Conservation (phyloP, 1,140 invertebrate species). For the Zaprionus davidi region DNA sequence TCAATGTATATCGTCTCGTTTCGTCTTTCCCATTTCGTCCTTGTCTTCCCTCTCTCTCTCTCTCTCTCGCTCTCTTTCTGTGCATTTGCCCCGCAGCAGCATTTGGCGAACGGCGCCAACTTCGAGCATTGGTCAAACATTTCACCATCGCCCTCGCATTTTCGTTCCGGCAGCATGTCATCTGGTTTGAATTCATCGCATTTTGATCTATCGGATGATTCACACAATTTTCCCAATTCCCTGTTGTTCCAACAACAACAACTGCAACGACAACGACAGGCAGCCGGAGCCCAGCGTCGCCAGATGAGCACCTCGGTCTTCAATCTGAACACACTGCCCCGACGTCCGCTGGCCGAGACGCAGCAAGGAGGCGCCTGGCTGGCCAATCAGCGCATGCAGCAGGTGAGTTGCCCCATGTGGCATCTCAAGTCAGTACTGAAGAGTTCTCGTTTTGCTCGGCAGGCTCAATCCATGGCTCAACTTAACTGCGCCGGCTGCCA, state of each 20-base stretch:
- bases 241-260: slow-evolving; percentile 75
- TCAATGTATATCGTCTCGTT: slow-evolving; percentile 30
- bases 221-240: slow-evolving; percentile 81
- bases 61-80: slow-evolving; percentile 56
- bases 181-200: slow-evolving; percentile 83
- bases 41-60: slow-evolving; percentile 59
- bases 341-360: slow-evolving; percentile 62
- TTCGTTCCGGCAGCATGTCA: slow-evolving; percentile 85
- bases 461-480: slow-evolving; percentile 90
- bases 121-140: slow-evolving; percentile 84
- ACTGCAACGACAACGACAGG: slow-evolving; percentile 60
- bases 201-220: slow-evolving; percentile 79
- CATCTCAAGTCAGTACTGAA: no score
- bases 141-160: slow-evolving; percentile 83
- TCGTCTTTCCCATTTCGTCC: slow-evolving; percentile 28
- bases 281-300: slow-evolving; percentile 57
- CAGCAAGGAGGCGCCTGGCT: slow-evolving; percentile 54
- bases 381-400: slow-evolving; percentile 76
- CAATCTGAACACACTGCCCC: slow-evolving; percentile 84
- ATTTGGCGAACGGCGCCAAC: slow-evolving; percentile 66
- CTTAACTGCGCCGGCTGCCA: slow-evolving; percentile 85
- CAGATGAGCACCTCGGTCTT: slow-evolving; percentile 86
- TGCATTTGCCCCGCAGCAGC: slow-evolving; percentile 56
- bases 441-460: slow-evolving; percentile 26
- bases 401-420: slow-evolving; percentile 55